These are phyloP conservation scores for Sitta carolinensis DNA, from an alignment of 2,797 vertebrate species.

Conservation along the genomic window DNA sequence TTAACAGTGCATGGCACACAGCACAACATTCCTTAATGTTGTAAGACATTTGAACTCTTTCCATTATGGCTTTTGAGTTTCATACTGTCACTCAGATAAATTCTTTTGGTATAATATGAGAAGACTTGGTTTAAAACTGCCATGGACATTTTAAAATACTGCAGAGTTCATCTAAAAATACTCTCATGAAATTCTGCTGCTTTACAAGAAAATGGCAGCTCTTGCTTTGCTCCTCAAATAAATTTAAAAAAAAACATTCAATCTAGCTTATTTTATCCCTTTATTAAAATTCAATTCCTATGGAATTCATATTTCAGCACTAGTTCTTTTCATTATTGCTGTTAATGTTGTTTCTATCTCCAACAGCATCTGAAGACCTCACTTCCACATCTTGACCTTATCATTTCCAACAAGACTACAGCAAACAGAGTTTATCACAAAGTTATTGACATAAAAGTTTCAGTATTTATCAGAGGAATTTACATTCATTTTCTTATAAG, in stretches of 20 bases:
- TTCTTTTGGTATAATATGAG: conserved; percentile 5
- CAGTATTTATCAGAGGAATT: neutral
- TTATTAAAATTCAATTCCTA: neutral
- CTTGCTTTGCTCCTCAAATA: neutral
- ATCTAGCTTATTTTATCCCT: neutral
- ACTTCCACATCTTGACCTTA: neutral
- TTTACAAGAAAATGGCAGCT: conserved; percentile 5
- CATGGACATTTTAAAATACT: neutral
- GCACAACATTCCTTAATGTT: neutral
- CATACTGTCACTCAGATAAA: neutral
- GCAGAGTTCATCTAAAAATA: neutral
- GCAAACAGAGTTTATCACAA: conserved; percentile 2
- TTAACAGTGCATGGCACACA: neutral
- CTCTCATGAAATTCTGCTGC: neutral
- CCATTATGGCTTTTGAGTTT: neutral
- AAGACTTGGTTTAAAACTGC: neutral
- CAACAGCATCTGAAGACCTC: neutral
- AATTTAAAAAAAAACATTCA: neutral
- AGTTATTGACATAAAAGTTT: neutral
- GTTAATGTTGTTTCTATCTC: neutral
- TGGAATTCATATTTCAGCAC: neutral
- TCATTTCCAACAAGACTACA: neutral
- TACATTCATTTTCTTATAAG: conserved; percentile 2
- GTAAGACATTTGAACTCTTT: neutral
- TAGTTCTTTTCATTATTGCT: neutral